A percentile compares a stretch with the other conserved stretches of the same genome.
Evolutionary conservation across 30 jellyfish, hydroid and myxozoan species (phyloP).

Genomic region (Aurelia sp.): DNA sequence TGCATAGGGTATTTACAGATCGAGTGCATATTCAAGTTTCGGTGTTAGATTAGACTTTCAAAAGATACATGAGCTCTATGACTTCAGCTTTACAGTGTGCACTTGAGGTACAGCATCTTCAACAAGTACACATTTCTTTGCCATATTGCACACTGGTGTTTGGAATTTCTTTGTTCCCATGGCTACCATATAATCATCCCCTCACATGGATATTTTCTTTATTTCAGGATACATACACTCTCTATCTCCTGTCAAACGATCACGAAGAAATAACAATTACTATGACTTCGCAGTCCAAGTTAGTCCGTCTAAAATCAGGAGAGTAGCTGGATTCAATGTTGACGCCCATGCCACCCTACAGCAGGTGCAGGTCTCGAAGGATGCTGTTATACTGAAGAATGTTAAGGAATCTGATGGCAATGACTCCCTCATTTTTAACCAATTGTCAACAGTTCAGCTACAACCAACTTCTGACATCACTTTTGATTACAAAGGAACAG

Average conservation of each 20-base stretch:
- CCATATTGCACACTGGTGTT: too few relatives aligned
- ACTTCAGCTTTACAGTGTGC: too few relatives aligned
- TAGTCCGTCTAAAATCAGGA: conserved; percentile 14
- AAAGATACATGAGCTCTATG: too few relatives aligned
- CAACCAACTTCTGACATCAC: conserved; percentile 1
- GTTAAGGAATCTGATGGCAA: neutral
- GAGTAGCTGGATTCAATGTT: conserved; percentile 12
- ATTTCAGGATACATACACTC: conserved; percentile 25
- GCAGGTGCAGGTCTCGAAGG: neutral
- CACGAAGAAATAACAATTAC: conserved; percentile 11
- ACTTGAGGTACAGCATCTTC: too few relatives aligned
- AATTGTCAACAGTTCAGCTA: conserved; percentile 1
- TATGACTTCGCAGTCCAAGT: conserved; percentile 22
- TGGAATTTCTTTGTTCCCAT: too few relatives aligned
- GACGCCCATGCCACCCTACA: neutral
- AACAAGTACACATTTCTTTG: too few relatives aligned
- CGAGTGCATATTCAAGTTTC: too few relatives aligned
- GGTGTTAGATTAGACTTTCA: too few relatives aligned
- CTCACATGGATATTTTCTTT: neutral
- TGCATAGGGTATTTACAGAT: too few relatives aligned
- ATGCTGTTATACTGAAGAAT: conserved; percentile 3
- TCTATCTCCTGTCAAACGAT: conserved; percentile 1
- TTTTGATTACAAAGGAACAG: conserved; percentile 6
- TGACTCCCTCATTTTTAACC: conserved; percentile 15
- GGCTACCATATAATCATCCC: too few relatives aligned